phyloP scores from a whole-genome alignment of 2,888 invertebrate species.

The Tenodera sinensis region DNA sequence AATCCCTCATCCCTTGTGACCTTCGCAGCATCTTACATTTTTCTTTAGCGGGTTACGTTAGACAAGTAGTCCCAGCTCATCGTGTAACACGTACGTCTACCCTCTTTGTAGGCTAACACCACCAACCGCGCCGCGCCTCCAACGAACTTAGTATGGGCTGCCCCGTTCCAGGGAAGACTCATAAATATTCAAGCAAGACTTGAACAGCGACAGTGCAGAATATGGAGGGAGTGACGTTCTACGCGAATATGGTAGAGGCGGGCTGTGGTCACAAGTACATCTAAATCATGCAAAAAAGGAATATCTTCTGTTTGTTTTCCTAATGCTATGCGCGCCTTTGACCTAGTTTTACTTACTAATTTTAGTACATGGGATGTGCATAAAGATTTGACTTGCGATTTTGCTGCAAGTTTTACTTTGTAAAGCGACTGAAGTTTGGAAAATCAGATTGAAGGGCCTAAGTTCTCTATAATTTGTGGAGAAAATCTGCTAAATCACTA shows the following conservation, averaged over 20 bases:
- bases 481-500: no score
- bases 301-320: neutral
- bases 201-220: neutral
- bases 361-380: no score
- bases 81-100: neutral
- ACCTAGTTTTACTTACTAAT: no score
- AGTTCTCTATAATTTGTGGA: no score
- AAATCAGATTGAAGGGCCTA: no score
- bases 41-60: neutral
- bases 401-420: no score
- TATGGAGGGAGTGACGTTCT: neutral
- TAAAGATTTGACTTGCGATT: no score
- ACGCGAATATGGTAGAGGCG: neutral
- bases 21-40: neutral
- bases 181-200: conserved; percentile 3
- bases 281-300: neutral
- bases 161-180: neutral
- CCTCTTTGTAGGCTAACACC: neutral
- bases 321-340: no score
- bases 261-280: neutral
- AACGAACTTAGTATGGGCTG: neutral
- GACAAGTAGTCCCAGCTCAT: neutral
- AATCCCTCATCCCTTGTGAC: neutral
- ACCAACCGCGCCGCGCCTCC: neutral
- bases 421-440: no score